Percentiles rank a stretch among this genome's conserved stretches.
Evolutionary conservation across 2,113 vertebrate genomes (phyloP).

Genomic region (Menidia beryllina): DNA sequence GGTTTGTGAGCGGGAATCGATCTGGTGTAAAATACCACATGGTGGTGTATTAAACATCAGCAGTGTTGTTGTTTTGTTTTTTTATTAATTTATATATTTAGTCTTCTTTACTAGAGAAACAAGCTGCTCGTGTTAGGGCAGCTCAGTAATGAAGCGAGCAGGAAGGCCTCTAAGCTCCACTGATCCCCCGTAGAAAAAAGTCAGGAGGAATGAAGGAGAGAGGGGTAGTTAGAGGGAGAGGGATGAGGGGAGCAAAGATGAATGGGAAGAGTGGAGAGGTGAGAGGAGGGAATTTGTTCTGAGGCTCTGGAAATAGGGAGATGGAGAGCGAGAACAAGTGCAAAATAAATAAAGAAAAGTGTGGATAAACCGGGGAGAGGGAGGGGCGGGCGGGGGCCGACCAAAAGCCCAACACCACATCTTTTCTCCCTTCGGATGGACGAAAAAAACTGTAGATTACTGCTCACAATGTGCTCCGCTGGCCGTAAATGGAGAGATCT

Average conservation of each 20-base stretch:
- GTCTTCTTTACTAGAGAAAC: constrained; percentile 52
- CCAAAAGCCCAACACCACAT: constrained; percentile 57
- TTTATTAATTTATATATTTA: not conserved
- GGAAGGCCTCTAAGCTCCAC: constrained; percentile 74
- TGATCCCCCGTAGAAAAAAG: constrained; percentile 69
- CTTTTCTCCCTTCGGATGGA: constrained; percentile 62
- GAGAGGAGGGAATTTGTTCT: constrained; percentile 58
- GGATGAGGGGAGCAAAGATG: constrained; percentile 36
- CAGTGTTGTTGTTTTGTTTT: constrained; percentile 30
- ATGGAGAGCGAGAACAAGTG: constrained; percentile 17
- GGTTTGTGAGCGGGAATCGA: constrained; percentile 73
- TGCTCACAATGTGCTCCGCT: constrained; percentile 74
- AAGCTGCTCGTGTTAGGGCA: constrained; percentile 60
- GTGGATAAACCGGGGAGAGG: constrained; percentile 43
- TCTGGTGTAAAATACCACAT: constrained; percentile 69
- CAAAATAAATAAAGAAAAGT: constrained; percentile 60
- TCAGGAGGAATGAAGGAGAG: constrained; percentile 43
- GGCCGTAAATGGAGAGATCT: constrained; percentile 74
- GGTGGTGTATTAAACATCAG: constrained; percentile 74
- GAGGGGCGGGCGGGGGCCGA: constrained; percentile 23
- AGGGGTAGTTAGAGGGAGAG: constrained; percentile 38
- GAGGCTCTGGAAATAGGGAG: constrained; percentile 30
- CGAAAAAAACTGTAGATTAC: constrained; percentile 77
- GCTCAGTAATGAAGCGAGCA: constrained; percentile 72
- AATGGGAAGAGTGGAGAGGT: constrained; percentile 43